Base-by-base conservation (phyloP, 2,888 invertebrate genomes). In the Drosophila putrida region DNA sequence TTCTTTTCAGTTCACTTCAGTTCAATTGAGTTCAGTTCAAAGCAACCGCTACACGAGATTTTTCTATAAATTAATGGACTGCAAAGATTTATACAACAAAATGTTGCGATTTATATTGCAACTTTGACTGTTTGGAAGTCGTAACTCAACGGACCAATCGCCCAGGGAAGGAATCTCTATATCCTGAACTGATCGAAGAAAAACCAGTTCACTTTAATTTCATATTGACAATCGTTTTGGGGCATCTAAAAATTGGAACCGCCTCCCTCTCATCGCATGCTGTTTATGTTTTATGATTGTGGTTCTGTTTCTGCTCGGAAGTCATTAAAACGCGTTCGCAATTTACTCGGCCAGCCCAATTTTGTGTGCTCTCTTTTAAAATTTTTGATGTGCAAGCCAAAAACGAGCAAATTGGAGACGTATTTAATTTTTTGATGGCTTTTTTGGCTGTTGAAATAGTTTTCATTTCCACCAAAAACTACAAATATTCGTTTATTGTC, bases 231-330 rank as follows among this genome's bases (percentile, higher is more conserved):
- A 78, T 78, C 78, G 47, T 44, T 39, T 43, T 15, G 46, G 47
- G 41, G 62, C 61, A 75, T 75, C 75, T 59, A 74, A 57, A 35
- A 57, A 35, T 57, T 78, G 62, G 33, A 78, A 78, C 78, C 75
- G 62, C 74, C 69, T 59, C 66, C 66, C 59, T 55, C 59, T 59
- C 66, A 68, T 58, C 39, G 54, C 69, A 43, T 47, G 47, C 33
- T 28, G 8, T 36, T 25, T 27, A 20, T 20, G 20, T 20, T 20
- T 20, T 2, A 20, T 20, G 20, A 3, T 20, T 20, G 3, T 20
- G 20, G 2, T 20, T 20, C 20, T 20, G 1, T 38, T 36, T 13
- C 43, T 27, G 36, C 10, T 51, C 62, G 70, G 59, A 71, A 75
- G 75, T 57, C 54, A 50, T 58, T 57, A 53, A 75, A 59, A 50